Evolutionary conservation across 2,113 vertebrate species (phyloP).

Genomic region (Megalops atlanticus): DNA sequence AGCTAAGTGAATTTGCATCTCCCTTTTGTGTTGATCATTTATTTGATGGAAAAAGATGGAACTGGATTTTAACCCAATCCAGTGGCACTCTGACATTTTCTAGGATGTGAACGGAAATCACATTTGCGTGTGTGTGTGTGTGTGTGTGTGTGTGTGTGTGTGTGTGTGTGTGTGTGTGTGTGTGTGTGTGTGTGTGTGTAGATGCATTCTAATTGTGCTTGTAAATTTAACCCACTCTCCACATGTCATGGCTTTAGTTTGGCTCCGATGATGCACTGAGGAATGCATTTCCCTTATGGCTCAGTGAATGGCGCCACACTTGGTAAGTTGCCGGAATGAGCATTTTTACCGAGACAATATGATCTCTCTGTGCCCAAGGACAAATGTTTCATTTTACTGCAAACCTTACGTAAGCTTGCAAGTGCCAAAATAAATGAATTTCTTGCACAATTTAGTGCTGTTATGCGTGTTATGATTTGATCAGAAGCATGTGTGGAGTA

Average conservation of each 20-base stretch:
- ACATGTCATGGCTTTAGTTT: too few species aligned
- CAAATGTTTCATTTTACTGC: conserved; percentile 47
- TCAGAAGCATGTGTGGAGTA: conserved; percentile 49
- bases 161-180: too few species aligned
- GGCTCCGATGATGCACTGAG: too few species aligned
- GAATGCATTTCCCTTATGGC: neutral
- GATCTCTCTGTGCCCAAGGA: conserved; percentile 45
- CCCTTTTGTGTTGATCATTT: too few species aligned
- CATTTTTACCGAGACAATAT: conserved; percentile 38
- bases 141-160: too few species aligned
- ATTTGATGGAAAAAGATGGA: neutral
- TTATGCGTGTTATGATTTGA: conserved; percentile 44
- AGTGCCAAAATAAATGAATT: conserved; percentile 47
- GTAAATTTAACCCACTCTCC: too few species aligned
- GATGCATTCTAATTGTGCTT: too few species aligned
- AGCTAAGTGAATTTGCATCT: neutral
- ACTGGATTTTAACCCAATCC: too few species aligned
- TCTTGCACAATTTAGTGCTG: conserved; percentile 36
- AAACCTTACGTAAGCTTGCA: conserved; percentile 48
- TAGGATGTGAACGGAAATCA: too few species aligned
- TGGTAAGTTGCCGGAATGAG: conserved; percentile 44
- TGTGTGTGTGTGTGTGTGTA: too few species aligned
- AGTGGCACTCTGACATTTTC: too few species aligned
- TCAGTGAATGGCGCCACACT: conserved; percentile 33
- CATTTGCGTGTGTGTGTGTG: too few species aligned